These are phyloP conservation scores for Hippocampus guttulatus DNA, from an alignment of 2,113 vertebrate genomes.

Conservation along the genomic window DNA sequence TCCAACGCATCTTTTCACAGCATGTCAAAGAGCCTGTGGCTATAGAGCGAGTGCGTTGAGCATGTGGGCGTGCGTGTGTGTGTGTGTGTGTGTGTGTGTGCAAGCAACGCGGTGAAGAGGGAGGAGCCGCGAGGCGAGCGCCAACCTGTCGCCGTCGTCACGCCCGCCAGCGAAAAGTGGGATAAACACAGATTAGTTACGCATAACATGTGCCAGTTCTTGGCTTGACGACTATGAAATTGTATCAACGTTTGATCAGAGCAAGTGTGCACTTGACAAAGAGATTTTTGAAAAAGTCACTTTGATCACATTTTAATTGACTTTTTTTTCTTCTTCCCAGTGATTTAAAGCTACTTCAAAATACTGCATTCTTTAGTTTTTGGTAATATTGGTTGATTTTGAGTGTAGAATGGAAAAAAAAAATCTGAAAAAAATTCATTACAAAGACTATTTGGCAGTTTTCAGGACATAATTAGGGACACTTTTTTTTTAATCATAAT, in stretches of 20 bases:
- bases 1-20: not conserved
- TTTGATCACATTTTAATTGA: not conserved
- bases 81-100: not conserved
- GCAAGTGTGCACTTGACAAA: not conserved
- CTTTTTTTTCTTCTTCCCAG: not conserved
- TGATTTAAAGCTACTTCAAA: not conserved
- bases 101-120: conserved; percentile 13
- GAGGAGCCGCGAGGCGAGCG: conserved; percentile 48
- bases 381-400: too few relatives aligned
- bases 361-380: too few relatives aligned
- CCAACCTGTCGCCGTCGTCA: conserved; percentile 47
- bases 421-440: too few relatives aligned
- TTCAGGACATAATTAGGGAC: too few relatives aligned
- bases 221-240: conserved; percentile 3
- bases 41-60: not conserved
- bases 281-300: not conserved
- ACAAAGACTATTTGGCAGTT: too few relatives aligned
- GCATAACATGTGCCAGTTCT: conserved; percentile 11
- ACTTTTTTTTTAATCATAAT: too few relatives aligned
- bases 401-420: not conserved
- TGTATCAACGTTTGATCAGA: not conserved
- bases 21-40: not conserved
- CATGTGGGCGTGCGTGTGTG: not conserved
- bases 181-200: conserved; percentile 36
- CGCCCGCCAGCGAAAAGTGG: conserved; percentile 34